Base-by-base conservation (phyloP, 2,888 invertebrate genomes). In the Lydus trimaculatus region DNA sequence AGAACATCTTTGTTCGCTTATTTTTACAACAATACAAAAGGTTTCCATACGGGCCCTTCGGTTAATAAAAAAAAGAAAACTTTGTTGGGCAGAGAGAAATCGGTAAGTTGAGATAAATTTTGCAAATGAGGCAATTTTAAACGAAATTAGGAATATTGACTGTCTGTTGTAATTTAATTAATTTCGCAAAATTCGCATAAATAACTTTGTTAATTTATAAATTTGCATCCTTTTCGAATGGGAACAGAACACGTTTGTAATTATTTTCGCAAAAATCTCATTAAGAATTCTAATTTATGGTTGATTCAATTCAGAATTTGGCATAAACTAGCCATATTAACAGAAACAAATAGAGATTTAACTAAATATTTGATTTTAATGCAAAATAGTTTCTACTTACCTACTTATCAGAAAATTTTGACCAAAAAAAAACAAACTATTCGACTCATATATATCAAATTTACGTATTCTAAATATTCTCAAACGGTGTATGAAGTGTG, bases 401-500 rank as follows among this genome's bases (percentile, higher is more conserved):
- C n/a, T n/a, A n/a, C n/a, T n/a, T n/a, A n/a, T n/a, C n/a, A n/a
- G n/a, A n/a, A n/a, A n/a, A n/a, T n/a, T n/a, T 17, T 5, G n/a
- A 7, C n/a, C 17, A n/a, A 17, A 17, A 43, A 43, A 31, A 31
- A 31, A 31, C 9, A 1, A 31, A 31, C 9, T 31, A 31, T 28
- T 4, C 28, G 4, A 28, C 2, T 36, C 8, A 17, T 17, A 52
- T 17, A 17, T 17, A 52, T 52, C 2, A 0, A 43, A 43, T 52
- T 13, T 23, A 52, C 25, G 25, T 52, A 25, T 2, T 11, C 25
- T 23, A 13, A 23, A 13, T 23, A 13, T 23, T 25, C 20, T 48
- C 9, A 52, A 23, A 52, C 13, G 13, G 36, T 31, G 52, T 48
- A 65, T 60, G 20, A 67, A 65, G 36, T 36, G 23, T 28, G 65